Evolutionary conservation across 1,140 invertebrate species (phyloP).

Genomic region (Agrypnia vestita): DNA sequence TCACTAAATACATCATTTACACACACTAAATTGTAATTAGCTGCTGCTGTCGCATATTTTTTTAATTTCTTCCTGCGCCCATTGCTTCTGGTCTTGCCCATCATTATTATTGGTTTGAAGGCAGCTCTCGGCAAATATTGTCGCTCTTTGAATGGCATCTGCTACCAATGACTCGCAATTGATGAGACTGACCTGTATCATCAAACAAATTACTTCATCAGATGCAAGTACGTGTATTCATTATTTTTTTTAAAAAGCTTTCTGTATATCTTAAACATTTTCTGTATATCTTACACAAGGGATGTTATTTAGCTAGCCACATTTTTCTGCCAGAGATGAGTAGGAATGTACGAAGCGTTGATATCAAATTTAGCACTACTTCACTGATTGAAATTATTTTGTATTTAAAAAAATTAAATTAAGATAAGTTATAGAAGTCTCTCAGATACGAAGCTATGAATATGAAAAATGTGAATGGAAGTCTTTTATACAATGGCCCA

Average conservation of each 20-base stretch:
- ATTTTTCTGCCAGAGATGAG: too few species aligned
- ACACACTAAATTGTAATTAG: neutral
- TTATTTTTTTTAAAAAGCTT: constrained; percentile 16
- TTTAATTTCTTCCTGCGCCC: constrained; percentile 44
- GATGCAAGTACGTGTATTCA: neutral
- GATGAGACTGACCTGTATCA: constrained; percentile 68
- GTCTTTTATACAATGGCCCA: too few species aligned
- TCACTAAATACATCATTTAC: too few species aligned
- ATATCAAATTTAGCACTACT: neutral
- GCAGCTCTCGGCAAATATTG: constrained; percentile 65
- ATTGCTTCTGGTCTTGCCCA: constrained; percentile 39
- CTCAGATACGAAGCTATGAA: too few species aligned
- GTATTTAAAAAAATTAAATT: too few species aligned
- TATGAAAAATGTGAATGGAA: too few species aligned
- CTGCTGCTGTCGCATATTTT: constrained; percentile 44
- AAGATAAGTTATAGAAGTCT: too few species aligned
- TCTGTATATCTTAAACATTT: too few species aligned
- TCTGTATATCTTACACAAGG: too few species aligned
- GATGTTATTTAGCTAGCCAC: too few species aligned
- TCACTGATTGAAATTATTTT: neutral
- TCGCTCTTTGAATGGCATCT: constrained; percentile 68
- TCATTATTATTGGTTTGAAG: constrained; percentile 48
- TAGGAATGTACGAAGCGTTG: too few species aligned
- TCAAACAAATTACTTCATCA: constrained; percentile 9
- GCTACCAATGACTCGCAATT: constrained; percentile 70